These are phyloP conservation scores for Melanotaenia trifasciata DNA, from an alignment of 2,797 vertebrate species.

Conservation along the genomic window DNA sequence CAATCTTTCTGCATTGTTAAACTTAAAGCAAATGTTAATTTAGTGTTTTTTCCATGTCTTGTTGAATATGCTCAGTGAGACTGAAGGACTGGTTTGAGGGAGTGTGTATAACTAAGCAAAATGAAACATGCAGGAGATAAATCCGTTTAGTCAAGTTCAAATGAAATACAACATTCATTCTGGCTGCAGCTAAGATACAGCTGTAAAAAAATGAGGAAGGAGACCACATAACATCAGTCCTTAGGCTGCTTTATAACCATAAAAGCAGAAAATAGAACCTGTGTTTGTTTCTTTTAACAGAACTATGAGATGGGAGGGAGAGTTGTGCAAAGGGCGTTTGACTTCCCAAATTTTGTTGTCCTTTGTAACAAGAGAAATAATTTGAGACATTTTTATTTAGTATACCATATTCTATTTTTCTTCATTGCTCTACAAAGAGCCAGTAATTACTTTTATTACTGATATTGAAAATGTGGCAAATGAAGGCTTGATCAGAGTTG, in stretches of 20 bases:
- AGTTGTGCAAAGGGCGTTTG: slow-evolving; percentile 15
- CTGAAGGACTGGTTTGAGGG: slow-evolving; percentile 31
- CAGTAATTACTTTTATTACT: slow-evolving; percentile 1
- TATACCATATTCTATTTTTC: neutral
- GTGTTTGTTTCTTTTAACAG: slow-evolving; percentile 16
- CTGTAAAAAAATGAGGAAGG: slow-evolving; percentile 24
- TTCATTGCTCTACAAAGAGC: neutral
- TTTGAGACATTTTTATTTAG: neutral
- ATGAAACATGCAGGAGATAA: slow-evolving; percentile 41
- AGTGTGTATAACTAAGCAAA: slow-evolving; percentile 31
- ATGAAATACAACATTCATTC: slow-evolving; percentile 42
- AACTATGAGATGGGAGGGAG: neutral
- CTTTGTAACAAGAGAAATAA: neutral
- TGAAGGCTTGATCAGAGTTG: neutral
- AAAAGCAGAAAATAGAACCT: slow-evolving; percentile 26
- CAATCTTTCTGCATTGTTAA: slow-evolving; percentile 5
- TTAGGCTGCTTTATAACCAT: slow-evolving; percentile 23
- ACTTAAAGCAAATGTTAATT: slow-evolving; percentile 48
- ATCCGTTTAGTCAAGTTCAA: slow-evolving; percentile 41
- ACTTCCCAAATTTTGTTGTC: neutral
- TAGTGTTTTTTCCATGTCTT: slow-evolving; percentile 28
- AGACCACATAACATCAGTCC: slow-evolving; percentile 5
- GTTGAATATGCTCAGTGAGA: slow-evolving; percentile 25
- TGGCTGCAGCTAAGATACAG: slow-evolving; percentile 8
- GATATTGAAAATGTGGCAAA: slow-evolving; percentile 19